Conservation (phyloP, 2,113 vertebrate species). For the Archilochus colubris region DNA sequence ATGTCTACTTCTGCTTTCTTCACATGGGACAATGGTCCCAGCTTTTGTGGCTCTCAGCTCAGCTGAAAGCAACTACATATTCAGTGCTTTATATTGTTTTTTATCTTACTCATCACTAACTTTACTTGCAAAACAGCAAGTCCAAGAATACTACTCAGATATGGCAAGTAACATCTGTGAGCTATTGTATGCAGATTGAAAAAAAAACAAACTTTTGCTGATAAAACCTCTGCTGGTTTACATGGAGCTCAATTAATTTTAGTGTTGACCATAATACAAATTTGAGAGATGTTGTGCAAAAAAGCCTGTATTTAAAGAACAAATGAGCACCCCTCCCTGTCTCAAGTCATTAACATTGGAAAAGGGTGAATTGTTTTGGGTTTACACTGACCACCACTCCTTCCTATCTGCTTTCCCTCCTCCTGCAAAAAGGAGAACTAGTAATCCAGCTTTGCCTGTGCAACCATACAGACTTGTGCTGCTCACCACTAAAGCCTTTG, state of each 20-base stretch:
- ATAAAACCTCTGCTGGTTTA: not conserved
- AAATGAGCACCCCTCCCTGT: not conserved
- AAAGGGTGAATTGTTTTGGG: not conserved
- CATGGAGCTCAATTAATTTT: not conserved
- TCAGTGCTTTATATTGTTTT: not conserved
- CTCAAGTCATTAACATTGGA: not conserved
- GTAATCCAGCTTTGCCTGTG: not conserved
- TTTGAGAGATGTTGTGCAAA: not conserved
- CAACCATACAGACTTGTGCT: fast-evolving
- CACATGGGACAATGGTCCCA: not conserved
- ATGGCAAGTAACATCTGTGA: constrained; percentile 24
- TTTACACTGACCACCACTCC: not conserved
- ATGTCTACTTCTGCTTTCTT: constrained; percentile 27
- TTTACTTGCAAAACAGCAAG: not conserved
- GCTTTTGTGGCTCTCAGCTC: not conserved
- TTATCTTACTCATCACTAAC: not conserved
- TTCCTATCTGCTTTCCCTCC: not conserved
- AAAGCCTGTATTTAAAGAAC: not conserved
- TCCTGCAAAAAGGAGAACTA: not conserved
- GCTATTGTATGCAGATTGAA: not conserved
- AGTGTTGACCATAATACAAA: not conserved
- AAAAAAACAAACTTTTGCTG: not conserved
- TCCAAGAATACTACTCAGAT: not conserved
- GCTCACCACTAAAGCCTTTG: not conserved
- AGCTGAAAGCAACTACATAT: not conserved